A percentile compares a stretch with the other conserved stretches of the same genome.
Evolutionary conservation across 1,140 invertebrate genomes (phyloP).

Genomic region (Atopsyche davidsoni): DNA sequence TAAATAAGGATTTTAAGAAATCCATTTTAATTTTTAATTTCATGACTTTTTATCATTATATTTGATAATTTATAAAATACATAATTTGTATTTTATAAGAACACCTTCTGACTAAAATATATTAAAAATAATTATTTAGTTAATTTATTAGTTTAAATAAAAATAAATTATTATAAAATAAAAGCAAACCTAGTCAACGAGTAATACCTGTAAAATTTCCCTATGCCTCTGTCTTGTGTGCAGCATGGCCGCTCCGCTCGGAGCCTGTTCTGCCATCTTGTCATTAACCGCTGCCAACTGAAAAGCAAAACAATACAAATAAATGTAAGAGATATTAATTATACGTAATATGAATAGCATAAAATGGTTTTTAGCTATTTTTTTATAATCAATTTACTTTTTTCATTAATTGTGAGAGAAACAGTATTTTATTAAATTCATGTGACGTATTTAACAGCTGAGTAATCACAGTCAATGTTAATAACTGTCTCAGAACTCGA

Average conservation of each 20-base stretch:
- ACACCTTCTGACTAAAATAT: not conserved
- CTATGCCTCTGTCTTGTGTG: slow-evolving; percentile 92
- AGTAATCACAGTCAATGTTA: too few species aligned
- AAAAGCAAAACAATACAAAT: slow-evolving; percentile 28
- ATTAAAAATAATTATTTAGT: not conserved
- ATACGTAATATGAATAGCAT: too few species aligned
- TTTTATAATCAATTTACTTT: too few species aligned
- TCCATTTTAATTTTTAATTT: too few species aligned
- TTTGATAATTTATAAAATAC: not conserved
- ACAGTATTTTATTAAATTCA: not conserved
- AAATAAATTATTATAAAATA: too few species aligned
- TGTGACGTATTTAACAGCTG: too few species aligned
- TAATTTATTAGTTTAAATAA: too few species aligned
- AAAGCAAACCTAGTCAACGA: not conserved
- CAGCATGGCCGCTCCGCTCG: slow-evolving; percentile 70
- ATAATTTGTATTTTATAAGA: not conserved
- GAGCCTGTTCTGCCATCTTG: slow-evolving; percentile 76
- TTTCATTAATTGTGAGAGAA: too few species aligned
- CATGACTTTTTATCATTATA: not conserved
- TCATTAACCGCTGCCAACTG: slow-evolving; percentile 83
- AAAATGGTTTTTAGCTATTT: too few species aligned
- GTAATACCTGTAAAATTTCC: slow-evolving; percentile 69
- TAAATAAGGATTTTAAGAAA: too few species aligned
- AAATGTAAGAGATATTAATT: too few species aligned
- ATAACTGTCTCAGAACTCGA: too few species aligned